phyloP scores from a whole-genome alignment of 2,113 vertebrate genomes.

The Symphodus melops region DNA sequence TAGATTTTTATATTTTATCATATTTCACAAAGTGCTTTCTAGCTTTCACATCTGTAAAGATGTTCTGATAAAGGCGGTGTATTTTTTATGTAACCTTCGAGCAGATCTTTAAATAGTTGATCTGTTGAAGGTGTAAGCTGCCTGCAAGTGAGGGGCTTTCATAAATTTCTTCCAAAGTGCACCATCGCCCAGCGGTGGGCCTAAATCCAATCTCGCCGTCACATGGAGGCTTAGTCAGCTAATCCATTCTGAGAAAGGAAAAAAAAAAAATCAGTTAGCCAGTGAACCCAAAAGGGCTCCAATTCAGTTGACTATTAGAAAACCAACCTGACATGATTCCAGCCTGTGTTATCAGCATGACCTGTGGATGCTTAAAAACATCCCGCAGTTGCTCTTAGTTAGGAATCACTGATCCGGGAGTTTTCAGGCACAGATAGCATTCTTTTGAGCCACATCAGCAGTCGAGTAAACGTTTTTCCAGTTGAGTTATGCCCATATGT shows the following conservation, averaged over 20 bases:
- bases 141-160: conserved; percentile 34
- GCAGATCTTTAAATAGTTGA: conserved; percentile 1
- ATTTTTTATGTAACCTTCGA: neutral
- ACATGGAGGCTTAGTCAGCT: conserved; percentile 80
- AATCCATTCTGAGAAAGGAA: conserved; percentile 75
- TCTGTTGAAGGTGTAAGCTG: conserved; percentile 8
- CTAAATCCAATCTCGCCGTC: conserved; percentile 75
- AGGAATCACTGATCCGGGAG: neutral
- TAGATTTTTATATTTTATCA: neutral
- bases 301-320: conserved; percentile 28
- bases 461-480: neutral
- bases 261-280: conserved; percentile 66
- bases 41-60: conserved; percentile 3
- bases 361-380: neutral
- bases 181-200: conserved; percentile 55
- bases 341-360: conserved; percentile 31
- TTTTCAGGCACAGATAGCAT: neutral
- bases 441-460: conserved; percentile 16
- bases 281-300: conserved; percentile 47
- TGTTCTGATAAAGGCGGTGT: neutral
- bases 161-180: conserved; percentile 21
- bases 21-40: neutral
- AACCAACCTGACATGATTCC: conserved; percentile 2
- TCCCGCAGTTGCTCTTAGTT: conserved; percentile 9
- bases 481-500: neutral